Conservation (phyloP, 2,797 vertebrate species). For the Sebastes ruberrimus region DNA sequence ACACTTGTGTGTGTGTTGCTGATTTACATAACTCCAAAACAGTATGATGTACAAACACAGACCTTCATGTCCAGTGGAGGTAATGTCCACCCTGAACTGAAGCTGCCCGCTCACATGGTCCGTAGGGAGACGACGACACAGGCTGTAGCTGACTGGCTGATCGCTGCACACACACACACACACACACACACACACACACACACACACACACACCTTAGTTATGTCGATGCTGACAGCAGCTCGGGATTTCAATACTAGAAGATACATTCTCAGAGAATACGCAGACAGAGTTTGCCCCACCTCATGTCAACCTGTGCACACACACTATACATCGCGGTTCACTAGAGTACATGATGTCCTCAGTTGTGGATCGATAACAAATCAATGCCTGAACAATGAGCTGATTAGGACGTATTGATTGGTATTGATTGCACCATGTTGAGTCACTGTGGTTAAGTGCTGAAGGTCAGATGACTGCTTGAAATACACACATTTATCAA, state of each 20-base stretch:
- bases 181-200: background rate
- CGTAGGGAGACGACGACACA: constrained; percentile 93
- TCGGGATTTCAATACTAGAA: background rate
- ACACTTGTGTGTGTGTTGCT: background rate
- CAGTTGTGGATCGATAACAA: constrained; percentile 25
- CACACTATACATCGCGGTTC: background rate
- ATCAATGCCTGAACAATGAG: constrained; percentile 44
- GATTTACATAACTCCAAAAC: background rate
- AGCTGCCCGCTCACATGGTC: constrained; percentile 97
- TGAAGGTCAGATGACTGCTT: constrained; percentile 25
- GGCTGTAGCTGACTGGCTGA: constrained; percentile 90
- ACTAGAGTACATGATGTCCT: background rate
- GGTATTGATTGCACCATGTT: constrained; percentile 5
- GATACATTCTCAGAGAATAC: background rate
- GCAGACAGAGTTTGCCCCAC: background rate
- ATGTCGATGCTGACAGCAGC: background rate
- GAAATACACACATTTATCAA: background rate
- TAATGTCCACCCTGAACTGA: constrained; percentile 92
- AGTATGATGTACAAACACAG: constrained; percentile 38
- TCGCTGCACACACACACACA: constrained; percentile 78
- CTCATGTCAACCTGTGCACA: background rate
- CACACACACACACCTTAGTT: background rate
- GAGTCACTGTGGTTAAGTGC: constrained; percentile 15
- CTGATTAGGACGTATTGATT: constrained; percentile 27
- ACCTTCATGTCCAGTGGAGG: constrained; percentile 93